A percentile compares a stretch with the other conserved stretches of the same genome.
Evolutionary conservation across 2,888 invertebrate genomes (phyloP).

Genomic region (Drosophila cracens): DNA sequence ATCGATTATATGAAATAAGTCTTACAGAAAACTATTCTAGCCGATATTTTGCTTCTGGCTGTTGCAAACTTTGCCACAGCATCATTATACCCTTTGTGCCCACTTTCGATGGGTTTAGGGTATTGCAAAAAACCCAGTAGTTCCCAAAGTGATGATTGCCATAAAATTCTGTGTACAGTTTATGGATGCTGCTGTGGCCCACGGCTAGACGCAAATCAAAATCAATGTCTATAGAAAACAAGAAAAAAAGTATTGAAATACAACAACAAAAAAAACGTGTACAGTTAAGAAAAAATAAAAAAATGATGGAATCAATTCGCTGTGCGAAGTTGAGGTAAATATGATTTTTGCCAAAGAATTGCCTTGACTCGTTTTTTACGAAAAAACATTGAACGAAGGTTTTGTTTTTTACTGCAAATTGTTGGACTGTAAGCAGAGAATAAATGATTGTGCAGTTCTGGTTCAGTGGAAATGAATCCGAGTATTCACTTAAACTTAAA

Average conservation of each 20-base stretch:
- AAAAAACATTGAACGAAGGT: conserved; percentile 38
- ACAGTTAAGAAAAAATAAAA: conserved; percentile 28
- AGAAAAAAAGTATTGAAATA: neutral
- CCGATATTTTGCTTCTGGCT: neutral
- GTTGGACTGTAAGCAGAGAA: neutral
- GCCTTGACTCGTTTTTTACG: conserved; percentile 45
- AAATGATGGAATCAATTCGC: conserved; percentile 27
- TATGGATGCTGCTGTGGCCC: conserved; percentile 23
- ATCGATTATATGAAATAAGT: neutral
- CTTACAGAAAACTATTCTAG: neutral
- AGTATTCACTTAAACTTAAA: neutral
- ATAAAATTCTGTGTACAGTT: conserved; percentile 46
- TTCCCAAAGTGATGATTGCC: conserved; percentile 56
- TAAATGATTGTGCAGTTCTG: neutral
- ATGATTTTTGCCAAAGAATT: conserved; percentile 48
- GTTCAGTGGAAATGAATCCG: neutral
- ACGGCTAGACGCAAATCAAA: conserved; percentile 49
- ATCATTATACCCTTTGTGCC: neutral
- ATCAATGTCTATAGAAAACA: conserved; percentile 37
- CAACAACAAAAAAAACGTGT: neutral
- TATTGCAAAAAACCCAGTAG: conserved; percentile 54
- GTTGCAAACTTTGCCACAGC: neutral
- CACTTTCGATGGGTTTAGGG: neutral
- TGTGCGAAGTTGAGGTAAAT: conserved; percentile 48
- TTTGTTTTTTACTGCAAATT: conserved; percentile 2